phyloP scores from a whole-genome alignment of 1,140 invertebrate genomes.

The Calosoma granatense region DNA sequence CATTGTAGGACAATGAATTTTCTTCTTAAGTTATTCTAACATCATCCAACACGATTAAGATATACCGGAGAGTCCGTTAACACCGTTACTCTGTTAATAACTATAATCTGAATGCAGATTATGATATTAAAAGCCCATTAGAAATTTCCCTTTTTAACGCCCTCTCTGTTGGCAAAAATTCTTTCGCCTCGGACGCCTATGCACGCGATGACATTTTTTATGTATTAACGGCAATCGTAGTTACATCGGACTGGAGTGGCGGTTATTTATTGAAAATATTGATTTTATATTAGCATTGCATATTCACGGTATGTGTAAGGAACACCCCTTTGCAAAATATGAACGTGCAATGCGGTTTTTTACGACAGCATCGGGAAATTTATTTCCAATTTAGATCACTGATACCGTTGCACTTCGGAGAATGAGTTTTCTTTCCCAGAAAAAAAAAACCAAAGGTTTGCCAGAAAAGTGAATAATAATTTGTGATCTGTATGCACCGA shows the following conservation, averaged over 20 bases:
- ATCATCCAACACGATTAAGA: too few relatives aligned
- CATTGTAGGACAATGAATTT: too few relatives aligned
- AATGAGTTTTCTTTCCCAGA: background rate
- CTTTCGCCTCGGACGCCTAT: too few relatives aligned
- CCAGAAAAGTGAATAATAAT: background rate
- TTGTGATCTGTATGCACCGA: too few relatives aligned
- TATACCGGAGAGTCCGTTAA: too few relatives aligned
- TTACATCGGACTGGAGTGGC: too few relatives aligned
- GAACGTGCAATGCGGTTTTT: background rate
- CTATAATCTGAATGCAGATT: too few relatives aligned
- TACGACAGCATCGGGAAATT: background rate
- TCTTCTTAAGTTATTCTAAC: too few relatives aligned
- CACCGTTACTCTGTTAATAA: too few relatives aligned
- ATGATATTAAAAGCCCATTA: too few relatives aligned
- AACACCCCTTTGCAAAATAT: background rate
- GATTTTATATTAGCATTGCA: background rate
- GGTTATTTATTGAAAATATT: background rate
- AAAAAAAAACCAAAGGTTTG: background rate
- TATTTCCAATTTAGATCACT: conserved; percentile 2
- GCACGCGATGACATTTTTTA: background rate
- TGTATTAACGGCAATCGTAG: background rate
- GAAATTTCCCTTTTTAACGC: too few relatives aligned
- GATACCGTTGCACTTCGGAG: background rate
- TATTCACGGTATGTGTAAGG: background rate
- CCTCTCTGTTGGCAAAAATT: too few relatives aligned